These are phyloP conservation scores for Pseudanteris insignis DNA, from an alignment of 2,888 invertebrate genomes.

Conservation along the genomic window DNA sequence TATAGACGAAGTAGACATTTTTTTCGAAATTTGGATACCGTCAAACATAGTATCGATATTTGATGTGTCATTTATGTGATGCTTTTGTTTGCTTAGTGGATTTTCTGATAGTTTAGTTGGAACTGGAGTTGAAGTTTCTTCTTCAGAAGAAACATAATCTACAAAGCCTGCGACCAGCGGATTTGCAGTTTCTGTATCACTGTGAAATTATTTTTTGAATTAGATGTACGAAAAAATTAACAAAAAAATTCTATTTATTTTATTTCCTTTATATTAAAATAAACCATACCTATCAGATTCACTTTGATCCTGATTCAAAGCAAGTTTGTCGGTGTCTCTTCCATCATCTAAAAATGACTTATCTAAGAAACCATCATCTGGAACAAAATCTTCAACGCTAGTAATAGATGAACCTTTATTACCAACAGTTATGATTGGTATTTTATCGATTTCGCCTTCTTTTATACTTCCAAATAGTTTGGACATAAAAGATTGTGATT, in stretches of 20 bases:
- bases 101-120: constrained; percentile 57
- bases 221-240: no score
- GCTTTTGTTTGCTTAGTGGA: constrained; percentile 60
- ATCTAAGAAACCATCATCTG: constrained; percentile 78
- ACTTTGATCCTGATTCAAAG: no score
- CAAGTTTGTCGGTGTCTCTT: constrained; percentile 60
- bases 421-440: constrained; percentile 40
- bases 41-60: constrained; percentile 51
- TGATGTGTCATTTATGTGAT: constrained; percentile 57
- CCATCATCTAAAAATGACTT: constrained; percentile 80
- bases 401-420: constrained; percentile 56
- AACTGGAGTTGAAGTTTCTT: constrained; percentile 63
- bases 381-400: constrained; percentile 78
- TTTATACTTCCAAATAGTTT: constrained; percentile 61
- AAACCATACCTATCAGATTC: no score
- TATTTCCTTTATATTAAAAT: no score
- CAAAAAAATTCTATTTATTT: no score
- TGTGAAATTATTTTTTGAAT: no score
- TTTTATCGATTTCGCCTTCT: constrained; percentile 59
- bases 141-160: constrained; percentile 82
- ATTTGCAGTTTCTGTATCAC: constrained; percentile 78
- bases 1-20: constrained; percentile 61
- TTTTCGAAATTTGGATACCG: constrained; percentile 50
- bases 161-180: constrained; percentile 85
- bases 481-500: constrained; percentile 57